Evolutionary conservation across 2,797 vertebrate species (phyloP).

Genomic region (Adelosebastes latens): DNA sequence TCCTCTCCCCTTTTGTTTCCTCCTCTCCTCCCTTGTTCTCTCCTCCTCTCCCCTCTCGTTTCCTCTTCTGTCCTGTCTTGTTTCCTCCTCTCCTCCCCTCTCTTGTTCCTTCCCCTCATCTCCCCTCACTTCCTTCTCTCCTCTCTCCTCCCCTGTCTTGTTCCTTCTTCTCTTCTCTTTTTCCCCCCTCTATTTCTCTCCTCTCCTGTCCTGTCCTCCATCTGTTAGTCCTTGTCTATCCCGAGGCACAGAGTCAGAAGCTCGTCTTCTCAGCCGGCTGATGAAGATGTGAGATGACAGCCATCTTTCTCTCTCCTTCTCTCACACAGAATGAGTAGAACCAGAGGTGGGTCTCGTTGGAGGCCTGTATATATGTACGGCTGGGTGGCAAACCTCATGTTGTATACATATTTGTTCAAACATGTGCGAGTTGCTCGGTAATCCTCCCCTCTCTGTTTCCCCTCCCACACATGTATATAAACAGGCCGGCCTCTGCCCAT

Average conservation of each 20-base stretch:
- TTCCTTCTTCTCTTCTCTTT: not conserved
- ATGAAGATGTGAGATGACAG: conserved; percentile 61
- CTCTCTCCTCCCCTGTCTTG: not conserved
- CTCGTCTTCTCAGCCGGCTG: conserved; percentile 26
- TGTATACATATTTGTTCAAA: conserved; percentile 92
- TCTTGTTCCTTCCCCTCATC: not conserved
- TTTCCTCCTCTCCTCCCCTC: not conserved
- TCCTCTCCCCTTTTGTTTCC: not conserved
- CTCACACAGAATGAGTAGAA: conserved; percentile 46
- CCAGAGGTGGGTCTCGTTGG: conserved; percentile 57
- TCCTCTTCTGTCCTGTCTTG: not conserved
- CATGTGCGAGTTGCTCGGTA: conserved; percentile 92
- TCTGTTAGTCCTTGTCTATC: conserved; percentile 73
- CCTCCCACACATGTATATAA: conserved; percentile 68
- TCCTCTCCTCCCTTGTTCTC: not conserved
- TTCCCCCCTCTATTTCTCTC: not conserved
- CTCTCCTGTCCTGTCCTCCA: conserved; percentile 40
- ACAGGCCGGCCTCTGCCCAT: conserved; percentile 58
- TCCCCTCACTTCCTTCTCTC: not conserved
- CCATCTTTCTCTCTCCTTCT: conserved; percentile 5
- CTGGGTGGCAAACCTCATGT: conserved; percentile 79
- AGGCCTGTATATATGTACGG: conserved; percentile 62
- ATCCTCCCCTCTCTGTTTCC: conserved; percentile 71
- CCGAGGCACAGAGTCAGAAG: conserved; percentile 55
- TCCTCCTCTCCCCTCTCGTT: not conserved